Percentiles rank a stretch among this genome's conserved stretches.
These are phyloP conservation scores for Myotis findleyi DNA, from an alignment of 2,797 vertebrate species.

Conservation along the genomic window DNA sequence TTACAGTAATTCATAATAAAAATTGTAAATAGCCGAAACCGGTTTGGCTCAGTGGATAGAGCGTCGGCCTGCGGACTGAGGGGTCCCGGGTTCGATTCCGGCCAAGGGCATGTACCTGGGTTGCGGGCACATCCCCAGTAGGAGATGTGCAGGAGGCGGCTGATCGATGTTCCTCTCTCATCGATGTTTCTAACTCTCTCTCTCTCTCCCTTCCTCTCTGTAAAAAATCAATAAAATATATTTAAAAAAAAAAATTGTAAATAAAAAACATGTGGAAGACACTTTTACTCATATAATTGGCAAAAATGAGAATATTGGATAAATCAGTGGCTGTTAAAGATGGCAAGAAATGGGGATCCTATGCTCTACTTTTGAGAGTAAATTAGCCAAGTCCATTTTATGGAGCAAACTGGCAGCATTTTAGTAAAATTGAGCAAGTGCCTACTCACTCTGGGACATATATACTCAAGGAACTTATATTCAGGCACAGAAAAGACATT, in stretches of 20 bases:
- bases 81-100: too few species aligned
- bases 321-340: neutral
- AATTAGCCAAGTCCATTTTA: neutral
- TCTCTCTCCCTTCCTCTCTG: too few species aligned
- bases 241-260: neutral
- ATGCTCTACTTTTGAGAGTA: neutral
- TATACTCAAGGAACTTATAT: neutral
- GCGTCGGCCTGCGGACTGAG: too few species aligned
- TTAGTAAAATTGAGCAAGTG: neutral
- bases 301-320: neutral
- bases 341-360: neutral
- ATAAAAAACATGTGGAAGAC: neutral
- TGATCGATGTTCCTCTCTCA: too few species aligned
- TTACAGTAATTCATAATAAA: neutral
- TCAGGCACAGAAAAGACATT: neutral
- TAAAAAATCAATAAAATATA: too few species aligned
- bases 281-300: neutral
- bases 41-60: too few species aligned
- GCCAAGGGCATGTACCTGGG: too few species aligned
- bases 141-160: too few species aligned
- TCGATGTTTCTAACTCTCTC: too few species aligned
- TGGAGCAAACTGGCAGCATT: neutral
- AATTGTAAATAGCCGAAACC: neutral
- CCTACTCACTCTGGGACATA: neutral
- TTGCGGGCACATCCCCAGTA: too few species aligned